phyloP scores from a whole-genome alignment of 2,797 vertebrate species.

The Rachycentron canadum region DNA sequence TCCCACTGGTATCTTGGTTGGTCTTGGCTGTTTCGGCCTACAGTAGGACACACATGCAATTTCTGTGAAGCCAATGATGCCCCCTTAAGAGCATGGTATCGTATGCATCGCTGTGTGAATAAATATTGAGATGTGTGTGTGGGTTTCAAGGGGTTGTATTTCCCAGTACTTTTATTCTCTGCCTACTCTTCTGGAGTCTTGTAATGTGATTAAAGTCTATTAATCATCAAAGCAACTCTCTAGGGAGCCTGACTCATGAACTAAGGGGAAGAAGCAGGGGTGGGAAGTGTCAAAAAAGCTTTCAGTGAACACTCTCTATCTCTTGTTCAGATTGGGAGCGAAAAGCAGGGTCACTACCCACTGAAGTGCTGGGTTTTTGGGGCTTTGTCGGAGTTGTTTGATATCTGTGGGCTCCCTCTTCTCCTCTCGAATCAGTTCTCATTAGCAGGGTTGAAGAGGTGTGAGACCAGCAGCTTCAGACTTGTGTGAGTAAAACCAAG shows the following conservation, averaged over 20 bases:
- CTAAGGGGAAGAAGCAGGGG: constrained; percentile 84
- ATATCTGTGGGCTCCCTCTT: constrained; percentile 67
- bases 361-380: constrained; percentile 69
- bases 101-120: constrained; percentile 72
- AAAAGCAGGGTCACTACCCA: constrained; percentile 81
- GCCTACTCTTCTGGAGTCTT: constrained; percentile 87
- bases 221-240: constrained; percentile 89
- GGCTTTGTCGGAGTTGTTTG: constrained; percentile 75
- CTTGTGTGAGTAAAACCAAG: constrained; percentile 47
- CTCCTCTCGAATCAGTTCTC: constrained; percentile 68
- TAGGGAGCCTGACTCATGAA: constrained; percentile 87
- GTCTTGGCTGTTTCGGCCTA: constrained; percentile 32
- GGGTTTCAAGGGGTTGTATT: constrained; percentile 81
- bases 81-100: constrained; percentile 60
- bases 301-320: constrained; percentile 81
- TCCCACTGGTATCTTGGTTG: constrained; percentile 33
- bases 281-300: constrained; percentile 87
- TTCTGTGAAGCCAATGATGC: constrained; percentile 42
- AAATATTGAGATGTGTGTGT: constrained; percentile 79
- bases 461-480: constrained; percentile 60
- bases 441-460: constrained; percentile 69
- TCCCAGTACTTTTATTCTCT: constrained; percentile 85
- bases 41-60: constrained; percentile 46
- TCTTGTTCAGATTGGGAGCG: constrained; percentile 80
- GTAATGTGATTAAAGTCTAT: constrained; percentile 91